Base-by-base conservation (phyloP, 2,888 invertebrate genomes). In the Aporophyla lueneburgensis region DNA sequence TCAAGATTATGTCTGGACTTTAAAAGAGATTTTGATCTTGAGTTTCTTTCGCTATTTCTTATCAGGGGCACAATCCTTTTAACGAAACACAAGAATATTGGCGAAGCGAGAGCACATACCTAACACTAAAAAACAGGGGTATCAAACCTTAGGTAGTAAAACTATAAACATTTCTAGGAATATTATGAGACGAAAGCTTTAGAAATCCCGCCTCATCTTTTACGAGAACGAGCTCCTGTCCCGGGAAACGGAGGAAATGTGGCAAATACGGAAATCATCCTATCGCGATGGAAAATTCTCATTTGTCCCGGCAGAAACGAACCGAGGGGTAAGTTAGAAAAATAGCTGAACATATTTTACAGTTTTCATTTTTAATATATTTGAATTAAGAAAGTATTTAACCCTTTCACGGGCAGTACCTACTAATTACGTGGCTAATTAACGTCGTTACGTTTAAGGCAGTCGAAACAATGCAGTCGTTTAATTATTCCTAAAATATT, bases 231-330 rank as follows among this genome's bases (percentile, higher is more conserved):
- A 81, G 67, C 69, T 74, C 69, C 80, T 62, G 76, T 72, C 61
- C 71, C 77, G 81, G 83, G 85, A 85, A 83, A 51, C 80, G 75
- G 67, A 70, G 80, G 87, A 83, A 87, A 88, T 83, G 74, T 62
- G 72, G 72, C 83, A 87, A 88, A 87, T 87, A 87, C 83, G 87
- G 86, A 88, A 84, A 87, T 85, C 80, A 85, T 85, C 80, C 86
- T 78, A 88, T 85, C 83, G 77, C 74, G 75, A 88, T 81, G 68
- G 81, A 85, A 81, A 73, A 87, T 80, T 85, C 78, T 71, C 69
- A 87, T 87, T 85, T 83, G 78, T 80, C 70, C 66, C 62, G 78
- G 53, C 12, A 78, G 72, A 77, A 79, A 80, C 46, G 78, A 76
- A 71, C 74, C 73, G 69, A 78, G 62, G 58, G 61, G 61, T 69